A percentile compares a stretch with the other conserved stretches of the same genome.
These are phyloP conservation scores for Laticauda colubrina DNA, from an alignment of 2,113 vertebrate genomes.

Conservation along the genomic window DNA sequence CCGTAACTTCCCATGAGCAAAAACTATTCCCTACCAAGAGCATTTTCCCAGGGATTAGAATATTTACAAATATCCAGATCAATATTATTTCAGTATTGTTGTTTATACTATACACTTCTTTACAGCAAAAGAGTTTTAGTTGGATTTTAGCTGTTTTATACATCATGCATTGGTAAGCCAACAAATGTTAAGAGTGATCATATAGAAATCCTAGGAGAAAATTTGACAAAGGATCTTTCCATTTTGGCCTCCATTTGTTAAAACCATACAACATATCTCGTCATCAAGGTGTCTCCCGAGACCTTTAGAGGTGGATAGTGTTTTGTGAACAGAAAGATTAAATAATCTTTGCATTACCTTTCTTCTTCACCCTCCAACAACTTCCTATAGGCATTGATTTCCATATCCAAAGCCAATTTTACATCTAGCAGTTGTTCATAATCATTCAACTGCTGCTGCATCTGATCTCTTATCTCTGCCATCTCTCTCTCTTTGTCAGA, in stretches of 20 bases:
- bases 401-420: conserved; percentile 90
- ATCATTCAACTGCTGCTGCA: conserved; percentile 83
- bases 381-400: conserved; percentile 89
- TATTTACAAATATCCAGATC: neutral
- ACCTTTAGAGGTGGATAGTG: neutral
- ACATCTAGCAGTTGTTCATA: conserved; percentile 89
- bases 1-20: neutral
- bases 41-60: neutral
- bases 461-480: conserved; percentile 73
- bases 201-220: neutral
- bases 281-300: too few species aligned
- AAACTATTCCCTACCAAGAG: neutral
- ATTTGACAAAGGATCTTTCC: neutral
- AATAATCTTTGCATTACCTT: conserved; percentile 66
- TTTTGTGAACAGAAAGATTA: neutral
- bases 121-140: neutral
- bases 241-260: neutral
- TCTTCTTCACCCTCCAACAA: conserved; percentile 90
- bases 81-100: neutral
- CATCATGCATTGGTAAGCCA: neutral
- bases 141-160: neutral
- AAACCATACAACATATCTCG: neutral
- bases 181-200: neutral
- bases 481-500: conserved; percentile 81
- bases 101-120: neutral